These are phyloP conservation scores for Psittacula derbiana DNA, from an alignment of 2,797 vertebrate species.

Conservation along the genomic window DNA sequence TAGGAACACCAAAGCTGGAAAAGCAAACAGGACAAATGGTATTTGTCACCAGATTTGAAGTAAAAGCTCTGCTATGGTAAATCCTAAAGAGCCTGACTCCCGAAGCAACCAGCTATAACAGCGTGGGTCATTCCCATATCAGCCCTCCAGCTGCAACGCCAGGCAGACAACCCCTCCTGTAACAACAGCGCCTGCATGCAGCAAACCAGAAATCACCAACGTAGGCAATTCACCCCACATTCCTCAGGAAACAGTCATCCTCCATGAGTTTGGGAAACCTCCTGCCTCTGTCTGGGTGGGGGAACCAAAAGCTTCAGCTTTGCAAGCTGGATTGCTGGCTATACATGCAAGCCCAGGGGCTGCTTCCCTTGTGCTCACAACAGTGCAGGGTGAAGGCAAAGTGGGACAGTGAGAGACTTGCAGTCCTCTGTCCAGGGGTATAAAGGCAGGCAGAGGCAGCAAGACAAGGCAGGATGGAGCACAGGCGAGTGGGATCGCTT, in stretches of 20 bases:
- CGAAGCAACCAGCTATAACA: background rate
- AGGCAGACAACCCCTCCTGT: background rate
- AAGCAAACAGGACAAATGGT: background rate
- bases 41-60: background rate
- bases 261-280: background rate
- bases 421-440: background rate
- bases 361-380: background rate
- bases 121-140: background rate
- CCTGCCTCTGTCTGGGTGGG: background rate
- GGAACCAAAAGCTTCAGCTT: background rate
- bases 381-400: background rate
- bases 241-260: slow-evolving; percentile 43
- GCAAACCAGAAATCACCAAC: background rate
- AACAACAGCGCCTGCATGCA: background rate
- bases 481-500: background rate
- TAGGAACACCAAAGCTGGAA: background rate
- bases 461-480: background rate
- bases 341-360: fast-evolving
- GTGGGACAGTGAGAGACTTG: fast-evolving
- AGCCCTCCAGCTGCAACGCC: background rate
- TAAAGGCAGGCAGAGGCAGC: background rate
- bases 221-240: background rate
- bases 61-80: background rate
- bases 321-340: background rate
- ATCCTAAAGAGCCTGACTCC: background rate